phyloP scores from a whole-genome alignment of 2,113 vertebrate species.

The Engraulis encrasicolus region DNA sequence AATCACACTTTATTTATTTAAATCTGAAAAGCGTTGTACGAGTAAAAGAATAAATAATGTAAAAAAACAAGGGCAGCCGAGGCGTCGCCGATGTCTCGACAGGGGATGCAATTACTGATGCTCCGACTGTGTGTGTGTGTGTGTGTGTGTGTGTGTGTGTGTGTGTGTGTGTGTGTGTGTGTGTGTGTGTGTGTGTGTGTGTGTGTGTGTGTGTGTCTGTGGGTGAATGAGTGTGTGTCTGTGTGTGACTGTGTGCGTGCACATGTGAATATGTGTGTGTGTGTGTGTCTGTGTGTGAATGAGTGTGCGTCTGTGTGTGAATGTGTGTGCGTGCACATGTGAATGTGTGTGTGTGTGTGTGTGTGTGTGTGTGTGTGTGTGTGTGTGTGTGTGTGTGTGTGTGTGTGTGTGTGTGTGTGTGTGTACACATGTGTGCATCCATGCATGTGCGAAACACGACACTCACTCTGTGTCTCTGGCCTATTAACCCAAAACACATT shows the following conservation, averaged over 20 bases:
- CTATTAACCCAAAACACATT: slow-evolving; percentile 9
- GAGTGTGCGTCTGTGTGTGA: slow-evolving; percentile 26
- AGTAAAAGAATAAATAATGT: slow-evolving; percentile 62
- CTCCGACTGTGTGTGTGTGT: slow-evolving; percentile 36
- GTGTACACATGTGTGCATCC: no score
- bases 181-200: no score
- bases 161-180: slow-evolving; percentile 5
- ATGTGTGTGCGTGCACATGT: no score
- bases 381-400: slow-evolving; percentile 39
- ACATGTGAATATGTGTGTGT: slow-evolving; percentile 41
- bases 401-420: slow-evolving; percentile 28
- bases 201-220: slow-evolving; percentile 33
- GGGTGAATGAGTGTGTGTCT: no score
- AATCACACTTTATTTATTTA: slow-evolving; percentile 87
- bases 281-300: slow-evolving; percentile 37
- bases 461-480: not conserved
- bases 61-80: slow-evolving; percentile 22
- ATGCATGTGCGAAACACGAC: not conserved
- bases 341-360: slow-evolving; percentile 29
- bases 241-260: slow-evolving; percentile 33
- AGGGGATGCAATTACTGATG: slow-evolving; percentile 44
- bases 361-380: slow-evolving; percentile 41
- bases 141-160: slow-evolving; percentile 41
- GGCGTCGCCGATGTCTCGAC: slow-evolving; percentile 50
- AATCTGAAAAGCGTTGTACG: slow-evolving; percentile 70